Percentiles rank a stretch among this genome's conserved stretches.
phyloP scores from a whole-genome alignment of 2,888 invertebrate species.

The Apamea crenata region DNA sequence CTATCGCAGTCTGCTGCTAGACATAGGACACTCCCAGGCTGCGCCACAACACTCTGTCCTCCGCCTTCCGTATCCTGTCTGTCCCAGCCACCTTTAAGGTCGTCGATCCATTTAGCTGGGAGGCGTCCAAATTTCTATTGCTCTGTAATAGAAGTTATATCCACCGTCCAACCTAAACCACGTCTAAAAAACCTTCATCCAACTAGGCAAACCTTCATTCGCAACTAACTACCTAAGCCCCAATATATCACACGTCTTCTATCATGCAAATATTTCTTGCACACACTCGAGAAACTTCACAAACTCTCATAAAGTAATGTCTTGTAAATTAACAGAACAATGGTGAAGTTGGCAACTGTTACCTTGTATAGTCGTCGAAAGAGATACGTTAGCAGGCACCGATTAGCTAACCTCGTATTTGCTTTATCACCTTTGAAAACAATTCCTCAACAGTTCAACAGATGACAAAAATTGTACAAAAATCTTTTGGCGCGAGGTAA shows the following conservation, averaged over 20 bases:
- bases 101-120: no score
- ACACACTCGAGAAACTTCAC: slow-evolving; percentile 40
- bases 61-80: no score
- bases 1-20: no score
- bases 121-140: neutral
- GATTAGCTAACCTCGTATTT: neutral
- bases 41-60: no score
- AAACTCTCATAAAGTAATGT: slow-evolving; percentile 49
- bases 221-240: neutral
- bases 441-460: no score
- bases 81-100: no score
- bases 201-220: neutral
- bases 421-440: no score
- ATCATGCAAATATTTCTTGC: slow-evolving; percentile 48
- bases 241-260: slow-evolving; percentile 44
- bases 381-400: neutral
- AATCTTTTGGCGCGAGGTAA: no score
- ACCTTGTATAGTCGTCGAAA: slow-evolving; percentile 21
- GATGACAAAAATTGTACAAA: no score
- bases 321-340: slow-evolving; percentile 50
- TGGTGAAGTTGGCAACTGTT: slow-evolving; percentile 48
- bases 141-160: neutral
- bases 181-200: neutral
- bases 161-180: neutral
- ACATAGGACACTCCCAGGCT: no score